These are phyloP conservation scores for Galerucella nymphaeae DNA, from an alignment of 2,888 invertebrate genomes.

Conservation along the genomic window DNA sequence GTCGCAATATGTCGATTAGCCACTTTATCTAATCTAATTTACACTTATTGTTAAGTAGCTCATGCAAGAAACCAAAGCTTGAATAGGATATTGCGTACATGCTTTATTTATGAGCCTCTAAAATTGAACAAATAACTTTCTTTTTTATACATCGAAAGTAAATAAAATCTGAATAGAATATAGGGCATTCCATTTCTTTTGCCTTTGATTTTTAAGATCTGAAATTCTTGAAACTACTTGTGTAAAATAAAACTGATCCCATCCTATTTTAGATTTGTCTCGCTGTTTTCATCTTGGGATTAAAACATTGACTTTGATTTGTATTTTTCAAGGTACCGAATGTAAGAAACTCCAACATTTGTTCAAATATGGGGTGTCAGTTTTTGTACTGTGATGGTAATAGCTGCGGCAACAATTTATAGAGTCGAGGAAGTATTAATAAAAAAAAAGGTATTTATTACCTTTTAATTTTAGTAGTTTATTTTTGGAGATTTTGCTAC, in stretches of 20 bases:
- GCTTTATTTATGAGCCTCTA: no score
- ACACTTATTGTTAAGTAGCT: no score
- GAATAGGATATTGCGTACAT: no score
- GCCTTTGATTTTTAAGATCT: no score
- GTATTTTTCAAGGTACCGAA: slow-evolving; percentile 44
- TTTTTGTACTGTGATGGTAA: slow-evolving; percentile 48
- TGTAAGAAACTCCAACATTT: slow-evolving; percentile 45
- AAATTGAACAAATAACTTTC: no score
- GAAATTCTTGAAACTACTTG: slow-evolving; percentile 8
- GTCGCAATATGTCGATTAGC: no score
- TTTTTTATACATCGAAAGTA: no score
- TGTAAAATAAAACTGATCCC: not conserved
- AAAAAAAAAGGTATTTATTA: slow-evolving; percentile 17
- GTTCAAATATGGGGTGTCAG: slow-evolving; percentile 49
- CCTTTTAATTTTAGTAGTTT: slow-evolving; percentile 2
- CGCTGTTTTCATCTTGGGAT: not conserved
- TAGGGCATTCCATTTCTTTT: no score
- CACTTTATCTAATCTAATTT: no score
- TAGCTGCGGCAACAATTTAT: slow-evolving; percentile 43
- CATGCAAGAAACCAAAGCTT: no score
- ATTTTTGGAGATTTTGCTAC: not conserved
- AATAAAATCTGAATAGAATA: no score
- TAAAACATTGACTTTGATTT: slow-evolving; percentile 28
- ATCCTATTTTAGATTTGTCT: not conserved
- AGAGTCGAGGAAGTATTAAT: slow-evolving; percentile 31